Conservation (phyloP, 2,888 invertebrate genomes). For the Trachelus stipa region DNA sequence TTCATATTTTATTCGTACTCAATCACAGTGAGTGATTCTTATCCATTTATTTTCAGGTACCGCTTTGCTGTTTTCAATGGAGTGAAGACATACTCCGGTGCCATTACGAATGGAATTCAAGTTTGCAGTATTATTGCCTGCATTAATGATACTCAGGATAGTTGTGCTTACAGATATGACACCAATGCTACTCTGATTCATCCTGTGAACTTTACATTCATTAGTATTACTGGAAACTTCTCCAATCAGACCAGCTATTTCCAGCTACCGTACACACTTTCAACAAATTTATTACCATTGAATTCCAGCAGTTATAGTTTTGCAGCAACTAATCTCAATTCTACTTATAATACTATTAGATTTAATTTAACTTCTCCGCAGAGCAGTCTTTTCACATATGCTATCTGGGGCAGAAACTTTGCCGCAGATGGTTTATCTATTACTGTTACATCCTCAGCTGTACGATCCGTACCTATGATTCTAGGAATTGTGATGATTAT, state of each 20-base stretch:
- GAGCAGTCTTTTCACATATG: constrained; percentile 44
- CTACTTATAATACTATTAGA: constrained; percentile 29
- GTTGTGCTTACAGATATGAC: constrained; percentile 35
- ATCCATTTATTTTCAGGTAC: constrained; percentile 31
- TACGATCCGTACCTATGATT: background rate
- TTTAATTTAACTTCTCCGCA: constrained; percentile 32
- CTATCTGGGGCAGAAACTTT: constrained; percentile 49
- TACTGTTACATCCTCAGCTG: background rate
- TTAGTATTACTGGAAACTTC: constrained; percentile 37
- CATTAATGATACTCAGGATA: constrained; percentile 29
- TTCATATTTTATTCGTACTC: background rate
- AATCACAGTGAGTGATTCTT: background rate
- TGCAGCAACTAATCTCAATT: constrained; percentile 21
- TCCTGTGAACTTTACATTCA: constrained; percentile 41
- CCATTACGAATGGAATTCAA: constrained; percentile 34
- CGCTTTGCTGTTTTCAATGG: constrained; percentile 51
- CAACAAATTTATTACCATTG: constrained; percentile 33
- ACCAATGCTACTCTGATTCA: constrained; percentile 30
- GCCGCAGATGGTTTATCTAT: constrained; percentile 28
- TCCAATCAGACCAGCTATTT: constrained; percentile 21
- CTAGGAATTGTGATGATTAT: background rate
- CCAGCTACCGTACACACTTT: constrained; percentile 37
- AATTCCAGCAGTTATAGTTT: constrained; percentile 35
- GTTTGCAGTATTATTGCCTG: constrained; percentile 44
- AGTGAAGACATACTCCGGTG: constrained; percentile 26